Evolutionary conservation across 2,113 vertebrate genomes (phyloP).

Genomic region (Pachycephala philippinensis): DNA sequence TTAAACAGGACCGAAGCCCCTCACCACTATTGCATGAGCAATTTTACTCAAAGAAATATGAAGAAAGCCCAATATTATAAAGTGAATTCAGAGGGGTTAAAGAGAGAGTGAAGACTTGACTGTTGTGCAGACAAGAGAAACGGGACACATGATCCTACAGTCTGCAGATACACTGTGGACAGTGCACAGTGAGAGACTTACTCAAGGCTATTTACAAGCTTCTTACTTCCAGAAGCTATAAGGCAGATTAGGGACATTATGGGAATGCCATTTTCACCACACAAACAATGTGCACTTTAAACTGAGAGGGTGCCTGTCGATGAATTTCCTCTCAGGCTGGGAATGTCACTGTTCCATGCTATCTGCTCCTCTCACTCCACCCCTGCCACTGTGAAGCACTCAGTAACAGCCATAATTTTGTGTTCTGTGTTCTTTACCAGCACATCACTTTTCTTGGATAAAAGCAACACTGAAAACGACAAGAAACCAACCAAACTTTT

Average conservation of each 20-base stretch:
- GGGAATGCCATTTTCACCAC: not conserved
- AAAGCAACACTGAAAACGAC: not conserved
- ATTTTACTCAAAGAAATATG: not conserved
- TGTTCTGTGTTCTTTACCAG: not conserved
- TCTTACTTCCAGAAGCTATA: not conserved
- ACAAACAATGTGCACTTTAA: not conserved
- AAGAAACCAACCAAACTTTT: not conserved
- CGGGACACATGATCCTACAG: not conserved
- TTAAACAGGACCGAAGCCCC: not conserved
- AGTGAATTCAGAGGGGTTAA: not conserved
- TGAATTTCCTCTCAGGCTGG: not conserved
- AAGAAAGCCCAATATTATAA: not conserved
- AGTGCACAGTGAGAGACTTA: not conserved
- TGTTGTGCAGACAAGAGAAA: not conserved
- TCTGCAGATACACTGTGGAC: not conserved
- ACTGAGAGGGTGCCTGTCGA: not conserved
- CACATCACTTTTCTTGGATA: not conserved
- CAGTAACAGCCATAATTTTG: not conserved
- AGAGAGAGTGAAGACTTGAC: not conserved
- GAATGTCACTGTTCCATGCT: not conserved
- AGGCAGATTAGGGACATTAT: not conserved
- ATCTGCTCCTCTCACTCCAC: not conserved
- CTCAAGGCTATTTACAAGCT: not conserved
- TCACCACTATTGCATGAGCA: accelerated
- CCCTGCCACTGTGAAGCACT: not conserved